Evolutionary conservation across 1,140 invertebrate species (phyloP).

Genomic region (Cotesia vestalis): DNA sequence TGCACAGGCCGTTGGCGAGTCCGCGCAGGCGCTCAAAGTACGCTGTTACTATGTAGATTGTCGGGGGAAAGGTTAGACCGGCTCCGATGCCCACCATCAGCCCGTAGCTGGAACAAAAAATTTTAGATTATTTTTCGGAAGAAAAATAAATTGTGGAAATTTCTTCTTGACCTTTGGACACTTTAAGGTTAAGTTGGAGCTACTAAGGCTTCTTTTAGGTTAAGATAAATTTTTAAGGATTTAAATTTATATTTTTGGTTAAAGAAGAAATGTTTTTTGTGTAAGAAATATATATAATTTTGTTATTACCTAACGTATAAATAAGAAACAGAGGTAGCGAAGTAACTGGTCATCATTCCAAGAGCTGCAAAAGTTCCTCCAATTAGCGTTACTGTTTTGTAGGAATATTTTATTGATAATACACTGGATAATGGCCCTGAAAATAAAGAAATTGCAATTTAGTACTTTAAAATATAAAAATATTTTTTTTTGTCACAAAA

Average conservation of each 20-base stretch:
- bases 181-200: too few species aligned
- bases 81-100: conserved; percentile 80
- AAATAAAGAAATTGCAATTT: conserved; percentile 51
- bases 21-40: conserved; percentile 85
- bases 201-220: too few species aligned
- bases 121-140: too few species aligned
- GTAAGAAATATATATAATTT: background rate
- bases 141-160: too few species aligned
- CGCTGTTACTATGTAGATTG: conserved; percentile 85
- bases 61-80: conserved; percentile 83
- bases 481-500: too few species aligned
- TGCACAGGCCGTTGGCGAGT: conserved; percentile 85
- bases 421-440: conserved; percentile 88
- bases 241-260: too few species aligned
- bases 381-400: conserved; percentile 83
- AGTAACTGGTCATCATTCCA: conserved; percentile 86
- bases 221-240: too few species aligned
- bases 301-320: conserved; percentile 77
- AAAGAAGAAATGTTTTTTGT: background rate
- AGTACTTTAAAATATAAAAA: background rate
- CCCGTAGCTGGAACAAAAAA: conserved; percentile 72
- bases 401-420: conserved; percentile 88
- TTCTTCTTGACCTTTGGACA: too few species aligned
- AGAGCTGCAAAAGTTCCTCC: conserved; percentile 81
- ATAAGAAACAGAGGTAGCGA: conserved; percentile 78